Evolutionary conservation across 1,140 invertebrate genomes (phyloP).

Genomic region (Pseudoatta argentina): DNA sequence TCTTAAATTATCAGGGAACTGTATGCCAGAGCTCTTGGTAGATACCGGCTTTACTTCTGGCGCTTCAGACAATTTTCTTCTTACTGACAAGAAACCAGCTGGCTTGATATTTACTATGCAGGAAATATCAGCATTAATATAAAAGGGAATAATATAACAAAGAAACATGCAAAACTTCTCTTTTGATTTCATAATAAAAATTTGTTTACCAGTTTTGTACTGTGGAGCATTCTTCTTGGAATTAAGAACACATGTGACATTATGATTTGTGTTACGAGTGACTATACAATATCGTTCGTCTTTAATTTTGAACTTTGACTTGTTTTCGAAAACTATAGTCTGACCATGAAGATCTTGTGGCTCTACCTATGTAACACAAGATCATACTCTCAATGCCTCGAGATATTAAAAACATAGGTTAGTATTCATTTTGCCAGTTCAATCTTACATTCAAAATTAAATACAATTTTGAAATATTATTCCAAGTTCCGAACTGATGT

Average conservation of each 20-base stretch:
- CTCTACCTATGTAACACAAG: conserved; percentile 69
- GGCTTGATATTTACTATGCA: conserved; percentile 78
- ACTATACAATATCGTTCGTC: conserved; percentile 74
- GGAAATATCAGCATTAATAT: conserved; percentile 38
- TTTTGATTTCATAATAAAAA: neutral
- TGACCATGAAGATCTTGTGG: conserved; percentile 74
- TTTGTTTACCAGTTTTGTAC: conserved; percentile 75
- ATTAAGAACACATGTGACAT: conserved; percentile 77
- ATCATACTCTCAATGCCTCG: neutral
- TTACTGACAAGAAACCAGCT: conserved; percentile 72
- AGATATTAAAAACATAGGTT: neutral
- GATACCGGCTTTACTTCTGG: conserved; percentile 57
- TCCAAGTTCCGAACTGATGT: too few relatives aligned
- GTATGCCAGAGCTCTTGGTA: conserved; percentile 60
- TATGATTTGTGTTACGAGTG: conserved; percentile 47
- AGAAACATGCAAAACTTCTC: neutral
- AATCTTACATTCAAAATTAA: neutral
- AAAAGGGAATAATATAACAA: neutral
- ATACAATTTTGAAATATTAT: neutral
- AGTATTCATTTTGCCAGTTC: neutral
- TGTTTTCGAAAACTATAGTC: conserved; percentile 73
- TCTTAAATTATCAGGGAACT: conserved; percentile 78
- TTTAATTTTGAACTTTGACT: conserved; percentile 78
- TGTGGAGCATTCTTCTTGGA: conserved; percentile 55
- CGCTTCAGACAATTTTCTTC: conserved; percentile 74